A percentile compares a stretch with the other conserved stretches of the same genome.
These are phyloP conservation scores for Drosophila eugracilis DNA, from an alignment of 1,140 invertebrate species.

Conservation along the genomic window DNA sequence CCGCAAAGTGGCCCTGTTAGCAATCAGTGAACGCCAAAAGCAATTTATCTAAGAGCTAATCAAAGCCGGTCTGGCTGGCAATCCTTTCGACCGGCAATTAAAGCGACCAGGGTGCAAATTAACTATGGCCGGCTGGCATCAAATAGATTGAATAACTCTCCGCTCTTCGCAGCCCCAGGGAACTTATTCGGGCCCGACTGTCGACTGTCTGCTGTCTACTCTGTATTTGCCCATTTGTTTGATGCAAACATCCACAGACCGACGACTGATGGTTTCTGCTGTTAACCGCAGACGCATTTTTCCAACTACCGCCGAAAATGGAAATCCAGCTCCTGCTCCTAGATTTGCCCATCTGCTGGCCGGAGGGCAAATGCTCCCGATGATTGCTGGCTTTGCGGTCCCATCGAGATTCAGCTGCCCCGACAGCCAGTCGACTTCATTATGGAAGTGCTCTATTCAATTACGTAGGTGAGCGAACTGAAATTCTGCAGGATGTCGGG, in stretches of 20 bases:
- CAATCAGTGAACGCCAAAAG: conserved; percentile 54
- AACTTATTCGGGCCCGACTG: conserved; percentile 18
- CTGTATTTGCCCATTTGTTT: conserved; percentile 68
- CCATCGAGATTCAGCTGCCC: conserved; percentile 25
- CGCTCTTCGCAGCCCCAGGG: conserved; percentile 19
- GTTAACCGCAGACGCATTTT: conserved; percentile 64
- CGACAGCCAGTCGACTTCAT: conserved; percentile 69
- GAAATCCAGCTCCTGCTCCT: conserved; percentile 10
- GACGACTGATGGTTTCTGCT: conserved; percentile 11
- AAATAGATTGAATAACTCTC: conserved; percentile 70
- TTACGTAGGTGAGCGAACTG: conserved; percentile 50
- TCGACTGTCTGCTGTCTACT: no score
- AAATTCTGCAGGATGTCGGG: conserved; percentile 3
- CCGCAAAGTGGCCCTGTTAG: conserved; percentile 56
- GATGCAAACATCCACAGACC: conserved; percentile 37
- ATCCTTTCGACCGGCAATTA: conserved; percentile 66
- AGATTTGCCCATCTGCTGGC: background rate
- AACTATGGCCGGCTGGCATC: conserved; percentile 44
- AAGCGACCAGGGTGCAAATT: conserved; percentile 50
- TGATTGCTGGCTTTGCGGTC: conserved; percentile 40
- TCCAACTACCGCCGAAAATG: conserved; percentile 34
- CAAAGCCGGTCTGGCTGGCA: conserved; percentile 42
- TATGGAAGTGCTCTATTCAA: conserved; percentile 59
- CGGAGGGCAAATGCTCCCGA: conserved; percentile 1
- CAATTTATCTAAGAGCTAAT: conserved; percentile 78